Conservation (phyloP, 1,140 invertebrate genomes). For the Cotesia typhae region DNA sequence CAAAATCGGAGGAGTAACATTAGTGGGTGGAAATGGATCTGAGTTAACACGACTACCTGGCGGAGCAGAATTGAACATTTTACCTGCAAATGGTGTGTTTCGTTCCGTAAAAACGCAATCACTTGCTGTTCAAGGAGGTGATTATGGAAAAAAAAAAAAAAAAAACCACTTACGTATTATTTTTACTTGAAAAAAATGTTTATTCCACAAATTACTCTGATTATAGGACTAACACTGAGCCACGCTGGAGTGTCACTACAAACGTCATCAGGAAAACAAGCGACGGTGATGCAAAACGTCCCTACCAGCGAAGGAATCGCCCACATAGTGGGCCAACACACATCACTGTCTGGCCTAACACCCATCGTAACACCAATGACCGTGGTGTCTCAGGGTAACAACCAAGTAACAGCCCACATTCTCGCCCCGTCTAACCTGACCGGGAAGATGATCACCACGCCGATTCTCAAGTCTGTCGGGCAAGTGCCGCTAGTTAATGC, state of each 20-base stretch:
- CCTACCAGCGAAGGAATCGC: conserved; percentile 63
- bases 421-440: conserved; percentile 60
- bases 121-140: conserved; percentile 57
- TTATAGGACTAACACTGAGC: conserved; percentile 60
- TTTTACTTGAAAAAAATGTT: neutral
- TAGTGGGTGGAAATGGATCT: conserved; percentile 60
- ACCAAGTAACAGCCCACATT: conserved; percentile 63
- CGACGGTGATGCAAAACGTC: conserved; percentile 56
- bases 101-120: conserved; percentile 55
- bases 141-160: conserved; percentile 33
- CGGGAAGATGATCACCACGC: conserved; percentile 63
- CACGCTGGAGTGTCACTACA: conserved; percentile 62
- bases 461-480: conserved; percentile 62
- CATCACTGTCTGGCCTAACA: conserved; percentile 59
- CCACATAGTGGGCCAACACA: conserved; percentile 61
- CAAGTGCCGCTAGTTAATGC: conserved; percentile 64
- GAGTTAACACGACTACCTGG: conserved; percentile 61
- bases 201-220: neutral
- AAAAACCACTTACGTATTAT: neutral
- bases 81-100: conserved; percentile 62
- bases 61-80: conserved; percentile 63
- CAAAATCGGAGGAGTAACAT: conserved; percentile 62
- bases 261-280: conserved; percentile 49
- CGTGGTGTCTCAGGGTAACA: conserved; percentile 63
- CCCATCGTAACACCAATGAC: conserved; percentile 65